phyloP scores from a whole-genome alignment of 1,140 invertebrate genomes.

The Camponotus pennsylvanicus region DNA sequence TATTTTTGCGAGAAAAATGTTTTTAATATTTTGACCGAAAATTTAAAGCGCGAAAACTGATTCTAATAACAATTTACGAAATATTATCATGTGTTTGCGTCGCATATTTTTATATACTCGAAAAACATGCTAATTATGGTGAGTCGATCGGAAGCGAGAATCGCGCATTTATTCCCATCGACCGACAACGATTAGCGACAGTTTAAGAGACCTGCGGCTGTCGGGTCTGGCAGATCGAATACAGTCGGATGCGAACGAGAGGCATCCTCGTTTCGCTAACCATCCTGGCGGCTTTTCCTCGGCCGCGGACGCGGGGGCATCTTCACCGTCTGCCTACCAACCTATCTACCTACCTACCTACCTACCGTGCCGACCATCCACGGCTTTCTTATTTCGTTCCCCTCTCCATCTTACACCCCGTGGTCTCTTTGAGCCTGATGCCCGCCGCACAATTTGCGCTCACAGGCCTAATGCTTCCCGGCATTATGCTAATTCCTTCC shows the following conservation, averaged over 20 bases:
- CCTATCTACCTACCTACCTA: slow-evolving; percentile 1
- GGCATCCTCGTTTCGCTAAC: slow-evolving; percentile 36
- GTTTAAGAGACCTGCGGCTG: slow-evolving; percentile 16
- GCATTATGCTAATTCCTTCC: slow-evolving; percentile 78
- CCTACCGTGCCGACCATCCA: slow-evolving; percentile 1
- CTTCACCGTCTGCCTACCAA: slow-evolving; percentile 2
- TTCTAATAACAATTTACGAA: neutral
- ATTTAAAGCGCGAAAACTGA: neutral
- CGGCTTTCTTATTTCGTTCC: slow-evolving; percentile 8
- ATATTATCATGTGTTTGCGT: neutral
- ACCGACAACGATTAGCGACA: slow-evolving; percentile 45
- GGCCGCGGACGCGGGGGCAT: slow-evolving; percentile 3
- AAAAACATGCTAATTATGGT: neutral
- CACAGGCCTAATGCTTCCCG: slow-evolving; percentile 75
- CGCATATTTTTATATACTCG: neutral
- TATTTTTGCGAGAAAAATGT: neutral
- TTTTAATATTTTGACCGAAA: no score
- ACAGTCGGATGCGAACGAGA: slow-evolving; percentile 5
- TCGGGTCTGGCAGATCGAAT: neutral
- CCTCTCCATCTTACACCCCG: slow-evolving; percentile 5
- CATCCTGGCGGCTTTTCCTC: slow-evolving; percentile 54
- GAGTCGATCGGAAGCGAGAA: slow-evolving; percentile 25
- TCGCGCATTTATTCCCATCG: slow-evolving; percentile 11
- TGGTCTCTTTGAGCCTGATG: slow-evolving; percentile 66
- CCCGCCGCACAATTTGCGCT: slow-evolving; percentile 71